These are phyloP conservation scores for Bothrops alternatus DNA, from an alignment of 2,797 vertebrate species.

Conservation along the genomic window DNA sequence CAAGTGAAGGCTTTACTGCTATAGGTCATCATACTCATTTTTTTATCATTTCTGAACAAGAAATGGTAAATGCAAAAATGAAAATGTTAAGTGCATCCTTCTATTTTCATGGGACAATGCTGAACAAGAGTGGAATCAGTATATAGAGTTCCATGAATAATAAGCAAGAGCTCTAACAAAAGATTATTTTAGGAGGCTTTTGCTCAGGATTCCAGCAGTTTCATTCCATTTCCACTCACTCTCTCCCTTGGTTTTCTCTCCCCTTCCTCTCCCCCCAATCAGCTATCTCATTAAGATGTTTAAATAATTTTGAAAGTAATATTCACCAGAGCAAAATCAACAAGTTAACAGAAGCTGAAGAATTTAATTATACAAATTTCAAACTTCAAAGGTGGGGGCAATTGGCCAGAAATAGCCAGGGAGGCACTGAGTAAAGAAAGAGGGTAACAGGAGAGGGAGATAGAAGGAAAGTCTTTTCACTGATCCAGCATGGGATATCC, in stretches of 20 bases:
- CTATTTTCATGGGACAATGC: not conserved
- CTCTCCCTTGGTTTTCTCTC: not conserved
- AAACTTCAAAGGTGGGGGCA: not conserved
- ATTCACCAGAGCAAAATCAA: not conserved
- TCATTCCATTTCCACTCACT: not conserved
- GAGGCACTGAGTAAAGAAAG: not conserved
- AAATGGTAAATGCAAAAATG: not conserved
- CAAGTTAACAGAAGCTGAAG: not conserved
- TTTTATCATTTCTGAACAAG: not conserved
- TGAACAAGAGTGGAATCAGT: not conserved
- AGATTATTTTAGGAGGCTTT: not conserved
- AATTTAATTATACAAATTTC: not conserved
- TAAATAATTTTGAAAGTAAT: not conserved
- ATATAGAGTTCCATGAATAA: not conserved
- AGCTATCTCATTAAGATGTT: not conserved
- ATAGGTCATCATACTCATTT: not conserved
- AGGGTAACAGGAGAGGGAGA: not conserved
- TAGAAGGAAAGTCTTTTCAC: not conserved
- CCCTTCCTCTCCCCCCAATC: not conserved
- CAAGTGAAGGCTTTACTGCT: not conserved
- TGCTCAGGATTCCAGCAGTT: not conserved
- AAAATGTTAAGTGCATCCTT: not conserved
- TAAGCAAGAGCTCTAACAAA: not conserved
- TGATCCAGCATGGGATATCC: not conserved
- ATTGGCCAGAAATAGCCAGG: not conserved